phyloP scores from a whole-genome alignment of 2,888 invertebrate species.

The Drosophila meridionalis region DNA sequence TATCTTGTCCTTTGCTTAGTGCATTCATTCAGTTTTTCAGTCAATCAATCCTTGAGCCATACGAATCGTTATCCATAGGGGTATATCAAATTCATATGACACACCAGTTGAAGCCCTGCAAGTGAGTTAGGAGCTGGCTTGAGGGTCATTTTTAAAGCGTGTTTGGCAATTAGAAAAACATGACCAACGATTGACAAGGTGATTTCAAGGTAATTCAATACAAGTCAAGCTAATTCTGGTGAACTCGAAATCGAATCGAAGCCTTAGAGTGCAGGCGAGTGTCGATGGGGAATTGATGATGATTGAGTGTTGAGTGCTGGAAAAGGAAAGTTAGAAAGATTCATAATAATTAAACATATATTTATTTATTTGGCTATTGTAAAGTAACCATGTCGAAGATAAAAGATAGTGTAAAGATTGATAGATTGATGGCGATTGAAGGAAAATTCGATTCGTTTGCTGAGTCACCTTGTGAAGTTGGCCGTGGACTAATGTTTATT shows the following conservation, averaged over 20 bases:
- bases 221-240: conserved; percentile 28
- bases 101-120: conserved; percentile 62
- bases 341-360: background rate
- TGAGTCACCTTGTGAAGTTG: background rate
- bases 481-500: conserved; percentile 11
- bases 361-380: background rate
- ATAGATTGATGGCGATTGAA: background rate
- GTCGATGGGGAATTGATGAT: background rate
- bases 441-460: background rate
- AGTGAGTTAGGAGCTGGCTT: conserved; percentile 16
- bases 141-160: conserved; percentile 27
- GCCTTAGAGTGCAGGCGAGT: conserved; percentile 33
- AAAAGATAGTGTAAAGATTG: background rate
- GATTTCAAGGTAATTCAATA: conserved; percentile 63
- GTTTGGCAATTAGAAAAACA: conserved; percentile 70
- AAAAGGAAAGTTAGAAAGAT: too few species aligned
- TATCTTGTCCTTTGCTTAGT: too few species aligned
- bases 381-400: background rate
- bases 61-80: background rate
- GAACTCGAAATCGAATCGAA: conserved; percentile 35
- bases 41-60: background rate
- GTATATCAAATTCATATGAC: conserved; percentile 46
- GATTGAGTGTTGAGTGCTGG: background rate
- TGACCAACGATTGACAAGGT: conserved; percentile 71
- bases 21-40: background rate